Conservation (phyloP, 2,888 invertebrate genomes). For the Sthenelais limicola region DNA sequence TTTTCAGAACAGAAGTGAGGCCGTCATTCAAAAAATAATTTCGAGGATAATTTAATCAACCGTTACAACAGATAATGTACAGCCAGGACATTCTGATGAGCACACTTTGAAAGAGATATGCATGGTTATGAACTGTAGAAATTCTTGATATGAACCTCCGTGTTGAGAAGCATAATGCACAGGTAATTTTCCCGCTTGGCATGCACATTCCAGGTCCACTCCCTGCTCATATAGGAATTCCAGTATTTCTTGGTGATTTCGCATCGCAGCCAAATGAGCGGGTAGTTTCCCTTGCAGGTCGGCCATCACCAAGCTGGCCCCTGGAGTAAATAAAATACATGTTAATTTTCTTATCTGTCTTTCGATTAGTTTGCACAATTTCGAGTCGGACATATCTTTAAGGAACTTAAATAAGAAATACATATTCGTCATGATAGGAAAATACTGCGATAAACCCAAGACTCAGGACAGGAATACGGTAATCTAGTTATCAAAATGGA, state of each 20-base stretch:
- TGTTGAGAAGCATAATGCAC: slow-evolving; percentile 69
- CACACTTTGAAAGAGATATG: no score
- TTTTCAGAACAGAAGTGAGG: no score
- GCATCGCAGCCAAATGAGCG: slow-evolving; percentile 67
- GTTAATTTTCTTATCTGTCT: neutral
- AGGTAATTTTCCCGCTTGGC: slow-evolving; percentile 66
- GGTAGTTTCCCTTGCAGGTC: slow-evolving; percentile 65
- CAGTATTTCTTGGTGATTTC: slow-evolving; percentile 66
- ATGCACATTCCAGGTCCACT: slow-evolving; percentile 65
- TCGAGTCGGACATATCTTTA: neutral
- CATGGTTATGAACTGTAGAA: no score
- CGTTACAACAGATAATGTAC: no score
- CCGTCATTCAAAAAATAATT: no score
- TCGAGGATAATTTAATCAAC: no score
- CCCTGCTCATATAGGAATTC: slow-evolving; percentile 65
- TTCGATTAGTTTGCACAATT: neutral
- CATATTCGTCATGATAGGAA: no score
- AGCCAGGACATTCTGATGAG: no score
- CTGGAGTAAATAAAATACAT: slow-evolving; percentile 50
- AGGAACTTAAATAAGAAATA: no score
- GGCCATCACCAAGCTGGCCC: slow-evolving; percentile 61
- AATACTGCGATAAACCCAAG: no score
- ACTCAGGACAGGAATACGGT: no score
- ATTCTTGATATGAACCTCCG: slow-evolving; percentile 61
- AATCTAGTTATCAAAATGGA: no score